Conservation (phyloP, 2,113 vertebrate species). For the Platichthys flesus region DNA sequence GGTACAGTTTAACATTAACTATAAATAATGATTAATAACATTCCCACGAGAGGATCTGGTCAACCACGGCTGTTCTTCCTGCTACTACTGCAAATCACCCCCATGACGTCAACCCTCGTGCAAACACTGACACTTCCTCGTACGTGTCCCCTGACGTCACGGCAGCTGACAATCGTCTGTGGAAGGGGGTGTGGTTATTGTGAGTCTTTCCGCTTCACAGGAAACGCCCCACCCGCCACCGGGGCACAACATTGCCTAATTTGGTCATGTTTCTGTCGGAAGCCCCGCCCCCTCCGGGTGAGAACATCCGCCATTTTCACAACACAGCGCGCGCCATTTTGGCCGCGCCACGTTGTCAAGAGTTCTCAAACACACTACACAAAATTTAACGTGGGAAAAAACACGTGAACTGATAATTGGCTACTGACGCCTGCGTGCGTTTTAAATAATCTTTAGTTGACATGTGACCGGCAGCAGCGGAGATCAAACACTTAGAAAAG, state of each 20-base stretch:
- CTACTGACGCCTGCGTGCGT: too few species aligned
- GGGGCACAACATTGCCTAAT: constrained; percentile 74
- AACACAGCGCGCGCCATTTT: constrained; percentile 82
- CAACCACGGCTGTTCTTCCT: too few species aligned
- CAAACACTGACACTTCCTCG: not conserved
- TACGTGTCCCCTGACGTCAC: not conserved
- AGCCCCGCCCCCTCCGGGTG: constrained; percentile 68
- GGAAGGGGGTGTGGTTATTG: constrained; percentile 12
- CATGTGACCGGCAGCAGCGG: too few species aligned
- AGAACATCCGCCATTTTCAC: constrained; percentile 80
- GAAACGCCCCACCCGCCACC: constrained; percentile 51
- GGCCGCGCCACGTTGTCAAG: constrained; percentile 81
- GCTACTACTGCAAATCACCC: too few species aligned
- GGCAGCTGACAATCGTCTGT: not conserved
- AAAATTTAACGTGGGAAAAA: not conserved
- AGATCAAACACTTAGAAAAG: too few species aligned
- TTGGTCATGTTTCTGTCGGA: constrained; percentile 69
- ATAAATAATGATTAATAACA: too few species aligned
- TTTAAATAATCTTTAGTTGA: too few species aligned
- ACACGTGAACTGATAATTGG: not conserved
- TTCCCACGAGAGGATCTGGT: too few species aligned
- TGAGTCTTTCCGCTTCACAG: constrained; percentile 7
- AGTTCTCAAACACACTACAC: not conserved
- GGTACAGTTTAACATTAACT: too few species aligned
- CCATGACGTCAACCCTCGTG: not conserved